phyloP scores from a whole-genome alignment of 92 coral and sea anemone species.

The Scolanthus callimorphus region DNA sequence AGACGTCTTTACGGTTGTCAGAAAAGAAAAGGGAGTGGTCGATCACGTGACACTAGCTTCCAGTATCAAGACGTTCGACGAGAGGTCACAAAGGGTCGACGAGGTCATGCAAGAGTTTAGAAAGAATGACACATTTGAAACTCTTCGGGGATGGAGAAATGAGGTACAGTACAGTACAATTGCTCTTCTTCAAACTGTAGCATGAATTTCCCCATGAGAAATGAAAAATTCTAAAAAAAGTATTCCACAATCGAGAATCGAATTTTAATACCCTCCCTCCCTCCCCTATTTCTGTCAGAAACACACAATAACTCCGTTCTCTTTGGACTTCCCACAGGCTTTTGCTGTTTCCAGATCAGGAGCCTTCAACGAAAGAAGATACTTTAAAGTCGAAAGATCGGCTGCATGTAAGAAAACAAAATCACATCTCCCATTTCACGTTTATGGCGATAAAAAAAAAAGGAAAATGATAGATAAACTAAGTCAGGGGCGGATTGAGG shows the following conservation, averaged over 20 bases:
- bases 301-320: no score
- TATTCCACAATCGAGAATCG: no score
- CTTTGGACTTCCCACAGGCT: no score
- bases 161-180: conserved; percentile 58
- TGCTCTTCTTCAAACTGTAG: no score
- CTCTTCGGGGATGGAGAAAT: conserved; percentile 92
- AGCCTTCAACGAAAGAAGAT: conserved; percentile 59
- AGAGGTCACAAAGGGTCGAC: conserved; percentile 61
- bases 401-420: conserved; percentile 94
- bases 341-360: conserved; percentile 36
- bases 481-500: no score
- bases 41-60: conserved; percentile 50
- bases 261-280: no score
- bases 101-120: conserved; percentile 80
- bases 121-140: conserved; percentile 43
- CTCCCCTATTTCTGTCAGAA: no score
- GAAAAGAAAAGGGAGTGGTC: conserved; percentile 28
- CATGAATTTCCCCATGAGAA: no score
- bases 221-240: no score
- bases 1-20: conserved; percentile 49
- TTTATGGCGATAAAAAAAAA: no score
- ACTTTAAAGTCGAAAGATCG: conserved; percentile 85
- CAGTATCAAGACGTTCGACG: conserved; percentile 59
- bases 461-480: no score
- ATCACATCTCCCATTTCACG: no score